Evolutionary conservation across 2,888 invertebrate species (phyloP), one percentile per base, ranked within the genome.

Genomic region (Drymonia ruficornis): DNA sequence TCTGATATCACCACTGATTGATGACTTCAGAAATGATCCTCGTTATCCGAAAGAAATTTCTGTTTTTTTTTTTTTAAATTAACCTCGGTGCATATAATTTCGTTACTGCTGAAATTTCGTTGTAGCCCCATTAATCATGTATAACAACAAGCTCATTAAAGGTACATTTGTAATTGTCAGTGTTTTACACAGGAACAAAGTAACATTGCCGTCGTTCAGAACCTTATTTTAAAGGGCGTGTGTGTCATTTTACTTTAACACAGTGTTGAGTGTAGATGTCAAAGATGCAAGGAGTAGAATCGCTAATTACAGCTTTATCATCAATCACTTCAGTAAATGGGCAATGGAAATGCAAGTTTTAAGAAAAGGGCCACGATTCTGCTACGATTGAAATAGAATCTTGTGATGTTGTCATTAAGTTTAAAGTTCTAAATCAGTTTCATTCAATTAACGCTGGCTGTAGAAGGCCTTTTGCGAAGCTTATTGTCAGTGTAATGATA

Each of bases 161-260:
- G 81, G 74, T 83, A 81, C 84, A 89, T 89, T 89, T 87, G 84
- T 89, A 86, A 87, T 88, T 87, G 87, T 86, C 88, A 78, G 65
- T 75, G 78, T 78, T 73, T 70, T 69, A 69, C 55, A 55, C 55
- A 63, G 62, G 60, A 59, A 62, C 59, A 50, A 59, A 65, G 59
- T 66, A 74, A 72, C 71, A 72, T 66, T 57, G 67, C 67, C 60
- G 69, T 67, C 68, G 62, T 44, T 61, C 65, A 59, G 63, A 57
- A 69, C 70, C 75, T 79, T 82, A 76, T 72, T 56, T 18, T 54
- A 3, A 56, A 60, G 66, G 59, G 60, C 63, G 67, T 79, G 82
- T 79, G 74, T 74, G 62, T 72, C 70, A 67, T 71, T 79, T 76
- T 80, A 52, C 65, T 61, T 55, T 69, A 68, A 63, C 64, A 64